Evolutionary conservation across 2,797 vertebrate genomes (phyloP).

Genomic region (Lagocephalus sceleratus): DNA sequence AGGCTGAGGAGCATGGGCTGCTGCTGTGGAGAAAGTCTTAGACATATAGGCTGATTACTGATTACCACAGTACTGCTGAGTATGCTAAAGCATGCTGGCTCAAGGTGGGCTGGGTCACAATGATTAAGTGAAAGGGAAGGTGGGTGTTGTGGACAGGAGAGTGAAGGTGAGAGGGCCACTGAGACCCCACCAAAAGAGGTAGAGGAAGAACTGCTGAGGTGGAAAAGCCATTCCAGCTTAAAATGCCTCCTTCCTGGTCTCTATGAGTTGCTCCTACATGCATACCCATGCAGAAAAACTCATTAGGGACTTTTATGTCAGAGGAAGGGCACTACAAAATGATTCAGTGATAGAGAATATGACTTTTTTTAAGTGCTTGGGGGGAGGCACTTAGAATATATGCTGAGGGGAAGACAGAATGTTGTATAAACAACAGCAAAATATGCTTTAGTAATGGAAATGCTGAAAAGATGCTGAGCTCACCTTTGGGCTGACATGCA

Average conservation of each 20-base stretch:
- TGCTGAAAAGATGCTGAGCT: constrained; percentile 47
- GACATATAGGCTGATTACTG: constrained; percentile 72
- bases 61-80: constrained; percentile 71
- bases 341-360: constrained; percentile 14
- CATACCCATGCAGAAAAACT: constrained; percentile 1
- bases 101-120: constrained; percentile 69
- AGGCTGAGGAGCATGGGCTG: constrained; percentile 18
- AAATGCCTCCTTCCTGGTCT: constrained; percentile 10
- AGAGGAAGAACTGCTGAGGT: constrained; percentile 53
- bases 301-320: not conserved
- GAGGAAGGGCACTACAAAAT: not conserved
- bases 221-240: constrained; percentile 24
- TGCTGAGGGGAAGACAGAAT: constrained; percentile 30
- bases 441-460: constrained; percentile 42
- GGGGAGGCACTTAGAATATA: constrained; percentile 23
- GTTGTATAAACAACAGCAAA: constrained; percentile 30
- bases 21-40: constrained; percentile 54
- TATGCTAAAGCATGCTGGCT: constrained; percentile 64
- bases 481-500: constrained; percentile 32
- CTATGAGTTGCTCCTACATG: constrained; percentile 1
- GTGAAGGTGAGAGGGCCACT: constrained; percentile 38
- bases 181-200: constrained; percentile 38
- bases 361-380: constrained; percentile 20
- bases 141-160: constrained; percentile 37
- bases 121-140: constrained; percentile 52